A percentile compares a stretch with the other conserved stretches of the same genome.
These are phyloP conservation scores for Tricholauxania praeusta DNA, from an alignment of 2,888 invertebrate species.

Conservation along the genomic window DNA sequence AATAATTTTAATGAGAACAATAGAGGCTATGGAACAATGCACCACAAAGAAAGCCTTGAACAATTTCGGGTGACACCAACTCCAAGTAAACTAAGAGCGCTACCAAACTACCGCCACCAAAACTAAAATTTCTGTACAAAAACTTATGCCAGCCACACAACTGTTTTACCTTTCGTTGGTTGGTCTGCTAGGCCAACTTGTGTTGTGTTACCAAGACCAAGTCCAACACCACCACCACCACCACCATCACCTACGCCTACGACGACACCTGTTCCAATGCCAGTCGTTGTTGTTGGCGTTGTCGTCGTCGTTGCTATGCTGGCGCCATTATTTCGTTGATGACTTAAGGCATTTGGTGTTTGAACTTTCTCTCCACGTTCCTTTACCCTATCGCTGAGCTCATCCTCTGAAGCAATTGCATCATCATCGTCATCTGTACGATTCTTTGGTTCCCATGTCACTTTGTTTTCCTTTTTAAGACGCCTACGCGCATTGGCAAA, in stretches of 20 bases:
- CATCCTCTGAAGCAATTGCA: slow-evolving; percentile 73
- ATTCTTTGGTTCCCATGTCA: slow-evolving; percentile 97
- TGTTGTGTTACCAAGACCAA: slow-evolving; percentile 15
- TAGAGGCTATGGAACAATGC: too few species aligned
- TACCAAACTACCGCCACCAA: not conserved
- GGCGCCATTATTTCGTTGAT: slow-evolving; percentile 26
- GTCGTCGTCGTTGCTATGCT: not conserved
- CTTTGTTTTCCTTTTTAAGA: slow-evolving; percentile 97
- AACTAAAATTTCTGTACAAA: not conserved
- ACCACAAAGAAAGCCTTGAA: too few species aligned
- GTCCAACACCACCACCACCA: slow-evolving; percentile 15
- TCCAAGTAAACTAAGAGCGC: not conserved
- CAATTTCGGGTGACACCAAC: not conserved
- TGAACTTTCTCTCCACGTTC: not conserved
- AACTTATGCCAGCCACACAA: not conserved
- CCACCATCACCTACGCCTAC: slow-evolving; percentile 18
- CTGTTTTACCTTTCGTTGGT: slow-evolving; percentile 10
- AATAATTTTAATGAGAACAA: too few species aligned
- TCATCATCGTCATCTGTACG: slow-evolving; percentile 90
- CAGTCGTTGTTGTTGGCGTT: slow-evolving; percentile 19
- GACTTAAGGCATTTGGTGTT: not conserved
- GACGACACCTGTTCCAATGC: slow-evolving; percentile 30
- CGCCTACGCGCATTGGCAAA: slow-evolving; percentile 94
- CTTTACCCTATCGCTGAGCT: slow-evolving; percentile 21
- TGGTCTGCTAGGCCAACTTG: slow-evolving; percentile 28